Conservation (phyloP, 2,888 invertebrate species). For the Acrobasis suavella region DNA sequence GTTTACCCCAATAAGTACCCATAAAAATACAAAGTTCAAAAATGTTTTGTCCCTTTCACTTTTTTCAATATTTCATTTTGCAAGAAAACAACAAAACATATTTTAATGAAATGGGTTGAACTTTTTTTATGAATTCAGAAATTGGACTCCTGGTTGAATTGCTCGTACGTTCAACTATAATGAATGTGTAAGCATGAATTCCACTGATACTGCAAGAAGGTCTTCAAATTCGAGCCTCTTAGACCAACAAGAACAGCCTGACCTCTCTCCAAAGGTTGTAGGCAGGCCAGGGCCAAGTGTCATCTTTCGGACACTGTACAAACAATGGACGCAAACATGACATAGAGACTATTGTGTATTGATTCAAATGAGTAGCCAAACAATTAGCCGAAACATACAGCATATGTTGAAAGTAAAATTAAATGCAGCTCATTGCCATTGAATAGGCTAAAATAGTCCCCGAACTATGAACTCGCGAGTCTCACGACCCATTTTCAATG, state of each 20-base stretch:
- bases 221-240: conserved; percentile 1
- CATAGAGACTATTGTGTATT: conserved; percentile 7
- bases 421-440: not conserved
- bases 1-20: too few species aligned
- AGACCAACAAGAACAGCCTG: not conserved
- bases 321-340: conserved; percentile 16
- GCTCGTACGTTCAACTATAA: too few species aligned
- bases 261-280: conserved; percentile 7
- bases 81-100: too few species aligned
- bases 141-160: too few species aligned
- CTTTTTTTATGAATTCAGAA: too few species aligned
- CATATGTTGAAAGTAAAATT: conserved; percentile 1
- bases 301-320: conserved; percentile 16
- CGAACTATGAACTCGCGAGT: too few species aligned
- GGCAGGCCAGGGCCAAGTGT: conserved; percentile 15
- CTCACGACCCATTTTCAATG: too few species aligned
- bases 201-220: not conserved
- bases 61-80: too few species aligned
- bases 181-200: not conserved
- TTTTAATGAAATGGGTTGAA: too few species aligned
- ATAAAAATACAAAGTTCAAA: too few species aligned
- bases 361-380: conserved; percentile 10
- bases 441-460: too few species aligned
- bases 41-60: too few species aligned
- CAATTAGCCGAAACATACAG: conserved; percentile 1